These are phyloP conservation scores for Drosophila tani DNA, from an alignment of 1,140 invertebrate genomes.

Conservation along the genomic window DNA sequence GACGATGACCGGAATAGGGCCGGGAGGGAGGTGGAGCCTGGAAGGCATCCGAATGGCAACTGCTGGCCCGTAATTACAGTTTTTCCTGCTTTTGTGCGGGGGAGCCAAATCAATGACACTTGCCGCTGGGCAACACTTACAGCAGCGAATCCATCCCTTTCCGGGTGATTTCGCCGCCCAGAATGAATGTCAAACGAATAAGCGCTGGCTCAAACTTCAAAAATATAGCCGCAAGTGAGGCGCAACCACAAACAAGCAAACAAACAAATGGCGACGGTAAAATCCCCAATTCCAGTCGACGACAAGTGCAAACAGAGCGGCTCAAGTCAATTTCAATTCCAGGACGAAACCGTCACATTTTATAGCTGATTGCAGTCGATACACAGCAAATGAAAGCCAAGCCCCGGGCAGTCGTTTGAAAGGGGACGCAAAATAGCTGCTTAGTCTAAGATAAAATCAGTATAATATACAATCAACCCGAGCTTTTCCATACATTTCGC, in stretches of 20 bases:
- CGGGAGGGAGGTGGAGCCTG: slow-evolving; percentile 5
- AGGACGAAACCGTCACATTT: slow-evolving; percentile 58
- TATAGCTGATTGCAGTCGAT: slow-evolving; percentile 76
- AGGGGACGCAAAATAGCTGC: slow-evolving; percentile 18
- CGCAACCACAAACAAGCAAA: slow-evolving; percentile 53
- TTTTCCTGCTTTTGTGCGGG: not conserved
- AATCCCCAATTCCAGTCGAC: slow-evolving; percentile 49
- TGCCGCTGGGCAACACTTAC: slow-evolving; percentile 41
- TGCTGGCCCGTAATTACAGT: slow-evolving; percentile 47
- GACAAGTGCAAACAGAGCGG: slow-evolving; percentile 61
- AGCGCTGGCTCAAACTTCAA: slow-evolving; percentile 52
- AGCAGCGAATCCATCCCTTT: slow-evolving; percentile 9
- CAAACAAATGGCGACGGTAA: slow-evolving; percentile 35
- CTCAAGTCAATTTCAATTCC: slow-evolving; percentile 67
- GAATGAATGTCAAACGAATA: slow-evolving; percentile 26
- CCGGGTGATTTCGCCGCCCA: not conserved
- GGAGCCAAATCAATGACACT: slow-evolving; percentile 23
- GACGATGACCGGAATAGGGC: slow-evolving; percentile 18
- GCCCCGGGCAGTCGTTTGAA: slow-evolving; percentile 34
- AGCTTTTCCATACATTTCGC: slow-evolving; percentile 29
- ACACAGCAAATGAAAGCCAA: slow-evolving; percentile 63
- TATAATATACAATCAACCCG: slow-evolving; percentile 11
- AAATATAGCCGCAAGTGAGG: slow-evolving; percentile 75
- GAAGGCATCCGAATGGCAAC: slow-evolving; percentile 8
- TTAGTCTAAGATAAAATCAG: slow-evolving; percentile 29